Percentiles rank a stretch among this genome's conserved stretches.
phyloP scores from a whole-genome alignment of 2,888 invertebrate species.

The Phyllotreta cruciferae region DNA sequence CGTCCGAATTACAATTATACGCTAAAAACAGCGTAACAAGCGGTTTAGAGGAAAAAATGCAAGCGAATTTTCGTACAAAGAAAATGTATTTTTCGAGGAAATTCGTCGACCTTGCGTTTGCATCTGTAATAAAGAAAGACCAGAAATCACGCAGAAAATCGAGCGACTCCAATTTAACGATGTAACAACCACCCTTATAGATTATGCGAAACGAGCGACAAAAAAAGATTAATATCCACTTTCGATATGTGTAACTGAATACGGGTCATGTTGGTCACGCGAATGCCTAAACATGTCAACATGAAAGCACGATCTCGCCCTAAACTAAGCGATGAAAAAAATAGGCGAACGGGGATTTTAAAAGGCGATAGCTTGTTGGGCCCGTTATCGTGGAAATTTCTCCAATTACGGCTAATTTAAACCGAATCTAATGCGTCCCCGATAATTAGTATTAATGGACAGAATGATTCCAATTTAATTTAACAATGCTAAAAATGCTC shows the following conservation, averaged over 20 bases:
- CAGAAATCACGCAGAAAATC: slow-evolving; percentile 38
- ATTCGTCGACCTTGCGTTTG: not conserved
- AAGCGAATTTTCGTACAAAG: not conserved
- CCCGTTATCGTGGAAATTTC: no score
- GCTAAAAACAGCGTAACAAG: not conserved
- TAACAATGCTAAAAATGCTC: no score
- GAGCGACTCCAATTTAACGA: slow-evolving; percentile 20
- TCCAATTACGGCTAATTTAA: no score
- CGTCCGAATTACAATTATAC: slow-evolving; percentile 5
- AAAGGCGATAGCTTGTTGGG: slow-evolving; percentile 32
- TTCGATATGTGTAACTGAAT: slow-evolving; percentile 29
- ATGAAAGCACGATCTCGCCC: slow-evolving; percentile 27
- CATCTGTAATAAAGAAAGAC: not conserved
- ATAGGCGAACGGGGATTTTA: slow-evolving; percentile 15
- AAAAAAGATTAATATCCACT: slow-evolving; percentile 31
- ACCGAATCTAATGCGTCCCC: no score
- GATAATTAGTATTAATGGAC: no score
- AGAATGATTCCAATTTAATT: no score
- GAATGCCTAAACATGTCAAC: slow-evolving; percentile 25
- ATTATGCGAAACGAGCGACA: slow-evolving; percentile 24
- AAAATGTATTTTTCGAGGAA: not conserved
- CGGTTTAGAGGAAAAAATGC: not conserved
- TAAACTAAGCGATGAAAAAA: slow-evolving; percentile 17
- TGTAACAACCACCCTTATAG: slow-evolving; percentile 22
- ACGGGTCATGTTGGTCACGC: slow-evolving; percentile 31